Evolutionary conservation across 2,113 vertebrate species (phyloP), one percentile per base, ranked within the genome.

Genomic region (Brienomyrus longianalis): DNA sequence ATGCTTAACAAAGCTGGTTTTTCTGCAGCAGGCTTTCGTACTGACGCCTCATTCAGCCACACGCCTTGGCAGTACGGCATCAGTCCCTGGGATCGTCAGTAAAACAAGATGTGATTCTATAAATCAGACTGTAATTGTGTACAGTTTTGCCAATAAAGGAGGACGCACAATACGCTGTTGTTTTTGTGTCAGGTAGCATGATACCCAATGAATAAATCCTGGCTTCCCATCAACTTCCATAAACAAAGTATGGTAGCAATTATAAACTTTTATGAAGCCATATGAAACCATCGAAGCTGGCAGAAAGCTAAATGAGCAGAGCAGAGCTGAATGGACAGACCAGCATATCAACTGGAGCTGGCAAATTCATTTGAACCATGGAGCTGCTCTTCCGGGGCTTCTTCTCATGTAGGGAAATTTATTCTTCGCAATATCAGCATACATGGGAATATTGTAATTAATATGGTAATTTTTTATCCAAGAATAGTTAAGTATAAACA

Each of bases 61-160:
- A 80, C 47, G 89, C 59, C 86, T 89, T 90, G 77, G 70, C 54
- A 88, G 86, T 91, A 91, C 94, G 94, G 93, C 93, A 94, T 11
- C n/a, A 88, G 7, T 43, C 43, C 31, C 86, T 8, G 86, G 62
- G 66, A 87, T 45, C 27, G 15, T 90, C 47, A 91, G 85, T 86
- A 84, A 90, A 92, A 93, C 91, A 93, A 89, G 91, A 93, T 93
- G 92, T 93, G 93, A 94, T 93, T 95, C 92, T 94, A 95, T 95
- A 95, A 95, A 96, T 96, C 94, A 95, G 92, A 93, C 93, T 90
- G 94, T 95, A 96, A 96, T 95, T 95, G 93, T 94, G 94, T 88
- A 93, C 89, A 86, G 91, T 92, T 88, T 89, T 91, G 92, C 94
- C 93, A 95, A 92, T 94, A 94, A 94, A 94, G 92, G 92, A 93